Conservation (phyloP, 2,888 invertebrate genomes). For the Cheilosia pagana region DNA sequence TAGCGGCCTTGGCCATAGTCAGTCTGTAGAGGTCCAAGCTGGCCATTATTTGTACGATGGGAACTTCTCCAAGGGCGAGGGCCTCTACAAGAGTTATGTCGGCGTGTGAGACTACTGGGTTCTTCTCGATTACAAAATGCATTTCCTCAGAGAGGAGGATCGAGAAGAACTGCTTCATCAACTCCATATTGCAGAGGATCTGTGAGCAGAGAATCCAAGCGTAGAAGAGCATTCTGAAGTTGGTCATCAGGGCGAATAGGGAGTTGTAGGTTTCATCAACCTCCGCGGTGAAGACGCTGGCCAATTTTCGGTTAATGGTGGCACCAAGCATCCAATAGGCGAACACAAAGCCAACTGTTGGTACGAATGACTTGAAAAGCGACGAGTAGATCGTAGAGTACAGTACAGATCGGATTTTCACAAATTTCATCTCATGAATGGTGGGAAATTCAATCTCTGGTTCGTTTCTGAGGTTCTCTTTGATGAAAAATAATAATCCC, state of each 20-base stretch:
- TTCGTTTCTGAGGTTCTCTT: slow-evolving; percentile 78
- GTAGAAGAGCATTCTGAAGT: slow-evolving; percentile 85
- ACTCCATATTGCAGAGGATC: slow-evolving; percentile 88
- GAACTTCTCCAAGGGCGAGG: slow-evolving; percentile 84
- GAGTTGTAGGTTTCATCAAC: slow-evolving; percentile 78
- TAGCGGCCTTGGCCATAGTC: slow-evolving; percentile 84
- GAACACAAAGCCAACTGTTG: slow-evolving; percentile 86
- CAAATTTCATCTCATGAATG: slow-evolving; percentile 88
- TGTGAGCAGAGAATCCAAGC: slow-evolving; percentile 89
- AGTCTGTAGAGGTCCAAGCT: slow-evolving; percentile 89
- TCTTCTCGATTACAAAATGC: slow-evolving; percentile 86
- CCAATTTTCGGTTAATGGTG: slow-evolving; percentile 84
- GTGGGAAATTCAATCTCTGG: slow-evolving; percentile 87
- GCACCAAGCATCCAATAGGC: slow-evolving; percentile 87
- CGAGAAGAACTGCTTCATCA: slow-evolving; percentile 89
- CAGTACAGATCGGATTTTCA: slow-evolving; percentile 87
- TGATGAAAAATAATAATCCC: slow-evolving; percentile 85
- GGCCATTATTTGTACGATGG: slow-evolving; percentile 90
- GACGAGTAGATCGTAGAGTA: slow-evolving; percentile 86
- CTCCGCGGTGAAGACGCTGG: slow-evolving; percentile 84
- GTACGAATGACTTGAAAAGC: slow-evolving; percentile 86
- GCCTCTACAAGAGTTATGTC: slow-evolving; percentile 86
- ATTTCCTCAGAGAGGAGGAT: slow-evolving; percentile 89
- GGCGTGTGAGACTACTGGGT: slow-evolving; percentile 77
- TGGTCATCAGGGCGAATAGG: slow-evolving; percentile 81